These are phyloP conservation scores for Trichonephila clavata DNA, from an alignment of 1,140 invertebrate species.

Conservation along the genomic window DNA sequence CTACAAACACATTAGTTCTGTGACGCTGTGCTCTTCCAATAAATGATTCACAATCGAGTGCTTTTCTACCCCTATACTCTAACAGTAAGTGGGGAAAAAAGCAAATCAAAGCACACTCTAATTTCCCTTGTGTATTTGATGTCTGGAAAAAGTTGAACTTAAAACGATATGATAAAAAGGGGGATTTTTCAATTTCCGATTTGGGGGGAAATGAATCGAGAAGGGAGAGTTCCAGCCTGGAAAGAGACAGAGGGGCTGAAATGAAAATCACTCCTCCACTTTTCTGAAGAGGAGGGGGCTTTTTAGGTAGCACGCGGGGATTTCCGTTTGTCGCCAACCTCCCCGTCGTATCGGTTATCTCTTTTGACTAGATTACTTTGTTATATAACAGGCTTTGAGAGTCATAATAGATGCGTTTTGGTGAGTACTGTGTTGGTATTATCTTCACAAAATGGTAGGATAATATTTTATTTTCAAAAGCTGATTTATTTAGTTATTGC, in stretches of 20 bases:
- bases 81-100: not conserved
- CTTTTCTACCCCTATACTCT: not conserved
- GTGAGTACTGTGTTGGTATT: too few relatives aligned
- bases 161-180: not conserved
- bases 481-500: too few relatives aligned
- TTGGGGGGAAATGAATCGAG: not conserved
- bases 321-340: not conserved
- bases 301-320: not conserved
- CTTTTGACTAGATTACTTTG: not conserved
- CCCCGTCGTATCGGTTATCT: not conserved
- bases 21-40: not conserved
- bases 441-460: too few relatives aligned
- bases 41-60: not conserved
- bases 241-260: not conserved
- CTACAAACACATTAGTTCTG: too few relatives aligned
- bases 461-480: too few relatives aligned
- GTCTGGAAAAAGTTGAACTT: not conserved
- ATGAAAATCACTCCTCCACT: not conserved
- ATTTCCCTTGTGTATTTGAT: not conserved
- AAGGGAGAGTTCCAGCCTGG: not conserved
- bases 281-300: not conserved
- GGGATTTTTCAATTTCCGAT: conserved; percentile 54
- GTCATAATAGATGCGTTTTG: too few relatives aligned
- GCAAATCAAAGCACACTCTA: not conserved
- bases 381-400: too few relatives aligned